phyloP scores from a whole-genome alignment of 2,797 vertebrate species.

The Onychomys torridus region DNA sequence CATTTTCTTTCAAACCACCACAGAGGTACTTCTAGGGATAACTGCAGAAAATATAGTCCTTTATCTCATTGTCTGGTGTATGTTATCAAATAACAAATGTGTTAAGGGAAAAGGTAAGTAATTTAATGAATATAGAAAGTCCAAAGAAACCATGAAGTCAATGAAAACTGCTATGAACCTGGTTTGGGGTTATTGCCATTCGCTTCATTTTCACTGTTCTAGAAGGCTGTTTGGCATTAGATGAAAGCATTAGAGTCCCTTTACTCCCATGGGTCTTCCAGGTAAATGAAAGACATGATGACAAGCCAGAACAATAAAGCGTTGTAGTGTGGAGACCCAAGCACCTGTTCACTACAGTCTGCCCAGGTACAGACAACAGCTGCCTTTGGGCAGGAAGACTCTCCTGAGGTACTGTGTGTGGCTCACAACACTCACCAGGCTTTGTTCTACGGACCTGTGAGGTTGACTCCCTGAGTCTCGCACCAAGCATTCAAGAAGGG shows the following conservation, averaged over 20 bases:
- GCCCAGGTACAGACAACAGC: not conserved
- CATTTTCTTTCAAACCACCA: not conserved
- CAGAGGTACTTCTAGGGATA: not conserved
- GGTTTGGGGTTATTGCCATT: not conserved
- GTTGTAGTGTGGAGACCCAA: not conserved
- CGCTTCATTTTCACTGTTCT: not conserved
- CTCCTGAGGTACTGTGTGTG: not conserved
- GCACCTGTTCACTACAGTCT: not conserved
- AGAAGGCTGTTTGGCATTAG: not conserved
- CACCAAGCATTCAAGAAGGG: not conserved
- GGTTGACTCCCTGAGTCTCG: not conserved
- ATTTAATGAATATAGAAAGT: not conserved
- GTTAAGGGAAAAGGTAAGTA: slow-evolving; percentile 1
- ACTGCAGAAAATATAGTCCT: not conserved
- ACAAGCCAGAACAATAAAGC: not conserved
- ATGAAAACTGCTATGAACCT: not conserved
- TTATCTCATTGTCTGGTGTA: not conserved
- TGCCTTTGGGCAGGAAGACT: not conserved
- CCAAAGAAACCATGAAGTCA: not conserved
- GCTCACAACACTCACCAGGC: not conserved
- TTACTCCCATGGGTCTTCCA: not conserved
- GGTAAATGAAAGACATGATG: not conserved
- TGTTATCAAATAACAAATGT: not conserved
- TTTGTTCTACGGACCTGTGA: not conserved
- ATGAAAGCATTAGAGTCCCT: not conserved